Percentiles rank a stretch among this genome's conserved stretches.
phyloP scores from a whole-genome alignment of 2,113 vertebrate species.

The Sclerurus mexicanus region DNA sequence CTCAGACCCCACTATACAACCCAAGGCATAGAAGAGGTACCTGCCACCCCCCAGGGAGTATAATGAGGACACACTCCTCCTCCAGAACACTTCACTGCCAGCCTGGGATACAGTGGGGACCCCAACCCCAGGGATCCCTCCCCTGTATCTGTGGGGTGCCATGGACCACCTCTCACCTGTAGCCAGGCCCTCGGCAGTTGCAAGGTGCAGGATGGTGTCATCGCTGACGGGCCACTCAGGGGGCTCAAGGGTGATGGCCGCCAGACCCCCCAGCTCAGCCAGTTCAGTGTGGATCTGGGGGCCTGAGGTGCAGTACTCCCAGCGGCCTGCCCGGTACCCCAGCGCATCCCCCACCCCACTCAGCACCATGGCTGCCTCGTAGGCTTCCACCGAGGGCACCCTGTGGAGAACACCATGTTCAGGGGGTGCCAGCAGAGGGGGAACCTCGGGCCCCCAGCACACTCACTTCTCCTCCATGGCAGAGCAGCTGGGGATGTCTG shows the following conservation, averaged over 20 bases:
- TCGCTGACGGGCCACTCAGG: slow-evolving; percentile 86
- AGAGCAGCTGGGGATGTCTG: not conserved
- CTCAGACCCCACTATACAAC: not conserved
- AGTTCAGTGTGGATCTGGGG: slow-evolving; percentile 80
- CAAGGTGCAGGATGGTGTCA: slow-evolving; percentile 83
- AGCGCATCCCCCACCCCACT: slow-evolving; percentile 82
- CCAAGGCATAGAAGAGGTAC: not conserved
- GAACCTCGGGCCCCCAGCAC: accelerated
- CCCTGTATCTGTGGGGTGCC: not conserved
- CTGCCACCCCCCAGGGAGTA: not conserved
- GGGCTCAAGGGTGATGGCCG: slow-evolving; percentile 69
- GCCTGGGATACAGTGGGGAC: not conserved
- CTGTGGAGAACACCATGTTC: not conserved
- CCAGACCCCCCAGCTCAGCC: slow-evolving; percentile 75
- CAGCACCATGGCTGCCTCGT: slow-evolving; percentile 81
- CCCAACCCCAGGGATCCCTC: not conserved
- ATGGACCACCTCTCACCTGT: slow-evolving; percentile 57
- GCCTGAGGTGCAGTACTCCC: slow-evolving; percentile 83
- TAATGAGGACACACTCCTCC: accelerated
- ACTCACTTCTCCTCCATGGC: not conserved
- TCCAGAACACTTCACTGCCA: not conserved
- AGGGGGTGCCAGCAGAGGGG: not conserved
- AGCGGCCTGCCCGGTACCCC: slow-evolving; percentile 78
- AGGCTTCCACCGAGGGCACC: slow-evolving; percentile 25
- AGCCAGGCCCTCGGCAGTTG: slow-evolving; percentile 80